Conservation (phyloP, 2,797 vertebrate genomes). For the Gallinago nigripennis region DNA sequence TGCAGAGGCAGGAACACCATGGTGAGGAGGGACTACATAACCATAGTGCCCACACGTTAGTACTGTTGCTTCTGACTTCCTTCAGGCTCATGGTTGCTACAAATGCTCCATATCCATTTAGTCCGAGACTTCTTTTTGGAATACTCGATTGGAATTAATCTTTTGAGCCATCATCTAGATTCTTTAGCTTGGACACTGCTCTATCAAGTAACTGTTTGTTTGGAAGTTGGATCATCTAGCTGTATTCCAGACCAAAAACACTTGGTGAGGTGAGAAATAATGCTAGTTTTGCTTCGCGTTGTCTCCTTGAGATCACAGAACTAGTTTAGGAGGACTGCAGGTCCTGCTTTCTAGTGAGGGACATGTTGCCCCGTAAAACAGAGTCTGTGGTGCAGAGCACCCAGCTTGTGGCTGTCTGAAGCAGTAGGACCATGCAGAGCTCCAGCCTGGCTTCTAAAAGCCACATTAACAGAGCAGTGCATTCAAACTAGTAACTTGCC, state of each 20-base stretch:
- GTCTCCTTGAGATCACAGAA: neutral
- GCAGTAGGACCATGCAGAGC: neutral
- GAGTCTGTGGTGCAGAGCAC: neutral
- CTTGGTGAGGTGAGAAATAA: neutral
- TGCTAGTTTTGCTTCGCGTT: neutral
- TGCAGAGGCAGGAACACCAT: neutral
- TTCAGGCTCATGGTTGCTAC: neutral
- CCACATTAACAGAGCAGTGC: fast-evolving
- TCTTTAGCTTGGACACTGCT: neutral
- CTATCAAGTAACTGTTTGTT: neutral
- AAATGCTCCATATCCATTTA: neutral
- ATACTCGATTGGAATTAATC: neutral
- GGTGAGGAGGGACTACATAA: neutral
- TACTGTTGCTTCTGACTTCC: neutral
- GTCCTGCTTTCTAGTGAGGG: neutral
- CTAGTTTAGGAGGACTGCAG: neutral
- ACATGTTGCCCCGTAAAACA: neutral
- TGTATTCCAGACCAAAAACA: neutral
- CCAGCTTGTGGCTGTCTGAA: neutral
- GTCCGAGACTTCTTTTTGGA: neutral
- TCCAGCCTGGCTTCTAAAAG: neutral
- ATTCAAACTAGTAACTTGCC: neutral
- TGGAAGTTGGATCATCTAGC: neutral
- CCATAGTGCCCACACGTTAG: neutral
- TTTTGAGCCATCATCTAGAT: neutral